Conservation (phyloP, 2,888 invertebrate species). For the Pantelozetes paolii region DNA sequence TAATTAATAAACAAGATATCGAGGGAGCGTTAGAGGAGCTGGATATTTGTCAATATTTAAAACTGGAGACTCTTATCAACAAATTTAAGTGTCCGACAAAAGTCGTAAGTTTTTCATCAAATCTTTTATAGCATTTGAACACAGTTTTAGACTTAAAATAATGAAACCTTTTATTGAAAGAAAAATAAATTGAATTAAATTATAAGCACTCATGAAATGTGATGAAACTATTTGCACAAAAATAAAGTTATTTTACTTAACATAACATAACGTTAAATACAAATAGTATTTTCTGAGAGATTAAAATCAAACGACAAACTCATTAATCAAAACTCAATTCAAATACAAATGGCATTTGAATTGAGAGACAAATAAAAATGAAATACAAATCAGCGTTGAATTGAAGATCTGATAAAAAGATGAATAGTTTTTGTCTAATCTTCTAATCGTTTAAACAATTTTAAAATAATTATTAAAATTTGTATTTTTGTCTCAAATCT, state of each 20-base stretch:
- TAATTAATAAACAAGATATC: constrained; percentile 82
- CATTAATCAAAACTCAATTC: background rate
- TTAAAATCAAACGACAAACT: background rate
- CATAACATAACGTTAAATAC: no score
- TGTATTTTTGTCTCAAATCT: constrained; percentile 12
- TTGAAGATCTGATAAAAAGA: background rate
- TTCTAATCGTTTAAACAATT: no score
- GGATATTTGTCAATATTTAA: constrained; percentile 71
- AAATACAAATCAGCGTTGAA: no score
- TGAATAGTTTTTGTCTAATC: background rate
- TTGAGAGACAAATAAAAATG: background rate
- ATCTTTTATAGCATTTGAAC: background rate
- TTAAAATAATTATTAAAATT: background rate
- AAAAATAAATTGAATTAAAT: no score
- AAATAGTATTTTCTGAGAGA: no score
- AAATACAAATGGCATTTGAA: background rate
- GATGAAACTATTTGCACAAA: background rate
- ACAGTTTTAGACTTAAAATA: constrained; percentile 4
- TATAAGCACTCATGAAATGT: background rate
- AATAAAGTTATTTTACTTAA: background rate
- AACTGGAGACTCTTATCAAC: constrained; percentile 72
- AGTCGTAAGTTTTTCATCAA: constrained; percentile 55
- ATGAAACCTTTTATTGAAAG: no score
- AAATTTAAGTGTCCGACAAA: constrained; percentile 71
- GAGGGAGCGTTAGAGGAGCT: constrained; percentile 73